Evolutionary conservation across 2,888 invertebrate species (phyloP), one percentile per base, ranked within the genome.

Genomic region (Euproctis similis): DNA sequence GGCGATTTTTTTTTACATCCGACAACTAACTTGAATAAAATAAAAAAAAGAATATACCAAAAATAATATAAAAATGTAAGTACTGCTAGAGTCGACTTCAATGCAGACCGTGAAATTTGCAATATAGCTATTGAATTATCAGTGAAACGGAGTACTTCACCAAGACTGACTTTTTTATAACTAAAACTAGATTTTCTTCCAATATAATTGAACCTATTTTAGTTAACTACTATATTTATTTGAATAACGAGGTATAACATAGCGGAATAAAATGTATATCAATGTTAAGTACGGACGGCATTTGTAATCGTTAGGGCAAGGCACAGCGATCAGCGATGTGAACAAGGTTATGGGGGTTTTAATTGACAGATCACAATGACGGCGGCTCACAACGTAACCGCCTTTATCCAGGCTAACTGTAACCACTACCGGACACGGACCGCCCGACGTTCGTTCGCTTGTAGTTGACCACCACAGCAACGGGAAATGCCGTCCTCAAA

Each of bases 341-440:
- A 73, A 73, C 70, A 67, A 64, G 66, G 68, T 65, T 69, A 67
- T 65, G 64, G 62, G n/a, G 64, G 58, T 59, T 65, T 60, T 73
- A 75, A 76, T 77, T 75, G 74, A 73, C 74, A 76, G 69, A 74
- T 69, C 65, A 62, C 53, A 62, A 57, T 52, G 58, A 59, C 56
- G 53, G 56, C 63, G 62, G 60, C 68, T 61, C 60, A 60, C n/a
- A n/a, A n/a, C n/a, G 65, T 68, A 74, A 69, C 68, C 59, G 67
- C 60, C 62, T 69, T 61, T 62, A 63, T 68, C 55, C 60, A 60
- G 59, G 48, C 46, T 77, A 80, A 80, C 77, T 73, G 78, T 80
- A 75, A n/a, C 58, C 54, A 67, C 70, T 68, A 70, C 70, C 65
- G 73, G 60, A 62, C 62, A 66, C 62, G 57, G 59, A 63, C 60